Base-by-base conservation (phyloP, 1,140 invertebrate genomes). In the Drosophila aff. region DNA sequence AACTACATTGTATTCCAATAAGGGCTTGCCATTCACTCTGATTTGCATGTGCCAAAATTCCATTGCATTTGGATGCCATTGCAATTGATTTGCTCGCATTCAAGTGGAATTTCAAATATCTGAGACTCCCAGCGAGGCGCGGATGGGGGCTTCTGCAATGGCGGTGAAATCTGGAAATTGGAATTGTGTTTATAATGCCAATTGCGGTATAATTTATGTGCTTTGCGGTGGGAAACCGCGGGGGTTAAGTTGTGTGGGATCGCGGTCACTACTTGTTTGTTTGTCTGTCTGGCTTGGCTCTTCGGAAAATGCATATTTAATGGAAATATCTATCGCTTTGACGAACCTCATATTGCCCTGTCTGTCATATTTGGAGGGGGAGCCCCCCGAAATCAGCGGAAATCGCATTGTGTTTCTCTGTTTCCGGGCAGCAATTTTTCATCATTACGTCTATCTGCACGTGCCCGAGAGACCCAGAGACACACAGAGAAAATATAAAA, bases 31-130 rank as follows among this genome's bases (percentile, higher is more conserved):
- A 49, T 63, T 74, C 57, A 63, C 75, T 79, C 21, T 38, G 62
- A 78, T 81, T 84, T 85, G 69, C 75, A 76, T 86, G 81, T 76
- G 76, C 57, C 53, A 79, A 79, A 67, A 64, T 75, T 82, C 50
- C 76, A 82, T 87, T 82, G 61, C 82, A 69, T 62, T 82, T 28
- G 49, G 38, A 67, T 55, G 52, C 36, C 53, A 55, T 53, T 66
- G 74, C 82, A 66, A 60, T 58, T 73, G 46, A 71, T 40, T 69
- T n/a, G 53, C 49, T 58, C 44, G 33, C 44, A 52, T 72, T 49
- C 66, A 55, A 61, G 76, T 61, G 82, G 79, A 86, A 79, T 87
- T 77, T 87, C 41, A 79, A 86, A 80, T 82, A 74, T 79, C 55
- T 40, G 21, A 69, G 62, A 41, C 58, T 81, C 74, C 52, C 63